Evolutionary conservation across 1,140 invertebrate genomes (phyloP).

Genomic region (Anagrus nilaparvatae): DNA sequence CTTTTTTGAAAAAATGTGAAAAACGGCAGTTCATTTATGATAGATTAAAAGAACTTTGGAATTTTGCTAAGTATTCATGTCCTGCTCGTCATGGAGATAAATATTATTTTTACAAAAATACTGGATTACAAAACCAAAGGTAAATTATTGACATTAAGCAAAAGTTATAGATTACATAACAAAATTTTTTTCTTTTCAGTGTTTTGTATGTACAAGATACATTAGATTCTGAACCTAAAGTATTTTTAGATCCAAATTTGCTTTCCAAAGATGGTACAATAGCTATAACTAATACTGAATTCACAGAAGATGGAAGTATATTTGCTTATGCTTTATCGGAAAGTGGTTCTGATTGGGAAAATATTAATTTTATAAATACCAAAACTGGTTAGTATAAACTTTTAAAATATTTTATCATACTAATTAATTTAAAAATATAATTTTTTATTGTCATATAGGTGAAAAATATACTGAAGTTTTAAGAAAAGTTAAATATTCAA

Average conservation of each 20-base stretch:
- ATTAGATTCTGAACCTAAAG: slow-evolving; percentile 63
- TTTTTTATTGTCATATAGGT: slow-evolving; percentile 41
- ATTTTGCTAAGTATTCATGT: slow-evolving; percentile 91
- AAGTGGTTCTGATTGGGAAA: slow-evolving; percentile 93
- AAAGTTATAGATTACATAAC: background rate
- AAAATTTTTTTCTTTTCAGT: slow-evolving; percentile 45
- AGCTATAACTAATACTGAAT: slow-evolving; percentile 65
- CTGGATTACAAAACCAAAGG: slow-evolving; percentile 94
- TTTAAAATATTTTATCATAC: slow-evolving; percentile 8
- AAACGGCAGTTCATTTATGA: slow-evolving; percentile 62
- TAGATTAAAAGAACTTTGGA: slow-evolving; percentile 82
- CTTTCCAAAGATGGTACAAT: slow-evolving; percentile 90
- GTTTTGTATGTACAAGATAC: slow-evolving; percentile 86
- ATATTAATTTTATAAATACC: slow-evolving; percentile 74
- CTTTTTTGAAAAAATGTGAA: slow-evolving; percentile 72
- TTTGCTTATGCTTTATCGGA: slow-evolving; percentile 87
- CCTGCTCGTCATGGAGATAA: slow-evolving; percentile 71
- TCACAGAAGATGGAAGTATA: slow-evolving; percentile 83
- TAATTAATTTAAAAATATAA: slow-evolving; percentile 2
- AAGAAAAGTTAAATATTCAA: slow-evolving; percentile 85
- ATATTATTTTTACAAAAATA: slow-evolving; percentile 92
- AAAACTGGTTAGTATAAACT: slow-evolving; percentile 52
- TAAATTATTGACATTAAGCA: slow-evolving; percentile 28
- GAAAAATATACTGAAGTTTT: slow-evolving; percentile 82
- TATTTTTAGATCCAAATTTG: slow-evolving; percentile 94